Base-by-base conservation (phyloP, 2,888 invertebrate genomes). In the Conchocele bisecta region DNA sequence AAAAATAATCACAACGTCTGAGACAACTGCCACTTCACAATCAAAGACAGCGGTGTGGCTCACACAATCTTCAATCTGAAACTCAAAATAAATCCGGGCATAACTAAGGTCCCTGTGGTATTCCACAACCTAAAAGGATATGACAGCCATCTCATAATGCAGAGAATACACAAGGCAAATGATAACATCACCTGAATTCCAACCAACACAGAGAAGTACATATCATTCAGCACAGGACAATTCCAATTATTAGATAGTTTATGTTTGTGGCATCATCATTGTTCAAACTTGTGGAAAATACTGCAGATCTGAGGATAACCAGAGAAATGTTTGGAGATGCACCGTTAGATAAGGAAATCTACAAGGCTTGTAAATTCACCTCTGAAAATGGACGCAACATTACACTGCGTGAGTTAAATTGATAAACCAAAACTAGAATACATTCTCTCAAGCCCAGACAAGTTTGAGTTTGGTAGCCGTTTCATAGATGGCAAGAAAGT, bases 51-150 rank as follows among this genome's bases (percentile, higher is more conserved):
- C n/a, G n/a, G n/a, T n/a, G n/a, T n/a, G n/a, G n/a, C n/a, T n/a
- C n/a, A n/a, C n/a, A n/a, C n/a, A n/a, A n/a, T n/a, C 42, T 46
- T 24, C 46, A 46, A 46, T 46, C 46, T 46, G 28, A 46, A 46
- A 46, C 46, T 46, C n/a, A 46, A 22, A 46, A 46, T 46, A 46
- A 46, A 46, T 26, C 46, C 46, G 28, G 24, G 28, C 24, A 46
- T 26, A 46, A 20, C 17, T 17, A 24, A 24, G 6, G 28, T 46
- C 24, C 22, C 46, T 46, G 22, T 46, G n/a, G n/a, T n/a, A n/a
- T n/a, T n/a, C n/a, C n/a, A n/a, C n/a, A n/a, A n/a, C n/a, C n/a
- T n/a, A n/a, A n/a, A n/a, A n/a, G n/a, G n/a, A n/a, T n/a, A n/a
- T n/a, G n/a, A n/a, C n/a, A n/a, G n/a, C n/a, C n/a, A n/a, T n/a